These are phyloP conservation scores for Heteromormyrus szaboi DNA, from an alignment of 2,797 vertebrate genomes.

Conservation along the genomic window DNA sequence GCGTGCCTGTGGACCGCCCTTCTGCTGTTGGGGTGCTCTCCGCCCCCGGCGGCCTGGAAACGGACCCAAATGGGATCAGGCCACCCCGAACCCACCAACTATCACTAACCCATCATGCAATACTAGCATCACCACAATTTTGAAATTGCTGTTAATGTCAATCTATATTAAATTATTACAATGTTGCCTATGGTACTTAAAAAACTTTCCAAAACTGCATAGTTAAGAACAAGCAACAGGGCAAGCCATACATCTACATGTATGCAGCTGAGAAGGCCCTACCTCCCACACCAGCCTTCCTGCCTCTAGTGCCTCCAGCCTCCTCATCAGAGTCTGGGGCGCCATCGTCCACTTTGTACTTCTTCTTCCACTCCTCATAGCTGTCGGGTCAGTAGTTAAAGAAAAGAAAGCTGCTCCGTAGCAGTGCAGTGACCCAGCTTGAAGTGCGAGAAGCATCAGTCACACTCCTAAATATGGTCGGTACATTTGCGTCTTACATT, in stretches of 20 bases:
- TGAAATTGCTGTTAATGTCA: not conserved
- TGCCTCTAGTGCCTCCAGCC: conserved; percentile 28
- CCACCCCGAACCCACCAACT: not conserved
- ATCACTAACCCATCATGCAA: not conserved
- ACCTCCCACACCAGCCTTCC: conserved; percentile 38
- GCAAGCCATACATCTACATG: not conserved
- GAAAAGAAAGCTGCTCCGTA: conserved; percentile 22
- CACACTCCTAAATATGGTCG: not conserved
- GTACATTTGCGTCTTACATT: not conserved
- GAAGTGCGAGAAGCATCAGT: not conserved
- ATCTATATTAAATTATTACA: not conserved
- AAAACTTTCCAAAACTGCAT: not conserved
- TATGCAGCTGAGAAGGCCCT: conserved; percentile 11
- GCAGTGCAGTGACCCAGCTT: not conserved
- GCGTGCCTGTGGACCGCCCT: conserved; percentile 42
- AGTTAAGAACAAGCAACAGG: not conserved
- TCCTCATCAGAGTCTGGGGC: conserved; percentile 58
- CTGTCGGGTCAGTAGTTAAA: conserved; percentile 60
- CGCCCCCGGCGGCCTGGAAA: conserved; percentile 34
- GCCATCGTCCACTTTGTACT: conserved; percentile 79
- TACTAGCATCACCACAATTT: not conserved
- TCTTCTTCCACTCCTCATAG: conserved; percentile 97
- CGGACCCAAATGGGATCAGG: not conserved
- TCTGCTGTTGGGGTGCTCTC: conserved; percentile 27
- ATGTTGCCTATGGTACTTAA: not conserved